phyloP scores from a whole-genome alignment of 2,113 vertebrate species.

The Clarias magur region DNA sequence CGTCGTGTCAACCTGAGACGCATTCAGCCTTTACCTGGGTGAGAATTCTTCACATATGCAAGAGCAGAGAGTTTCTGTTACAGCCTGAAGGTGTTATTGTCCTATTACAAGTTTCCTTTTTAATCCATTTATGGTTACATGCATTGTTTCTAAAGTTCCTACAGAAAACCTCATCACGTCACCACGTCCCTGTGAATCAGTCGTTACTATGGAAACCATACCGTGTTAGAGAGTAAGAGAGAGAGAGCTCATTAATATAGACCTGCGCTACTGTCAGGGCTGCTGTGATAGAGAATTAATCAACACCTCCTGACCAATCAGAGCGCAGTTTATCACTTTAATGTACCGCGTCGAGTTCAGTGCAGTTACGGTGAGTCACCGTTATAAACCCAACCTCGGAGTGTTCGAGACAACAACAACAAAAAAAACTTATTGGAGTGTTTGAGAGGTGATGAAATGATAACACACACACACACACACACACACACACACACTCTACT shows the following conservation, averaged over 20 bases:
- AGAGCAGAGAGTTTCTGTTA: background rate
- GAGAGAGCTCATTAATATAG: background rate
- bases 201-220: background rate
- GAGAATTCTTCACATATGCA: background rate
- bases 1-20: background rate
- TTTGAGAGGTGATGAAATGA: conserved; percentile 9
- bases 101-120: background rate
- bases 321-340: background rate
- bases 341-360: background rate
- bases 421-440: background rate
- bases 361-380: background rate
- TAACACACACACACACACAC: conserved; percentile 25
- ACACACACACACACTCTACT: conserved; percentile 17
- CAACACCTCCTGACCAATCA: background rate
- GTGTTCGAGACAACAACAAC: background rate
- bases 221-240: too few species aligned
- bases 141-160: background rate
- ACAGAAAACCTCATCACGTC: background rate
- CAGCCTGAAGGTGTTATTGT: background rate
- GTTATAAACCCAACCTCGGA: background rate
- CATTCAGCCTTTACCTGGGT: background rate
- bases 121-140: background rate
- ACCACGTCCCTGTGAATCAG: background rate
- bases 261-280: background rate
- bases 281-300: background rate